These are phyloP conservation scores for Sisyra nigra DNA, from an alignment of 2,888 invertebrate genomes.

Conservation along the genomic window DNA sequence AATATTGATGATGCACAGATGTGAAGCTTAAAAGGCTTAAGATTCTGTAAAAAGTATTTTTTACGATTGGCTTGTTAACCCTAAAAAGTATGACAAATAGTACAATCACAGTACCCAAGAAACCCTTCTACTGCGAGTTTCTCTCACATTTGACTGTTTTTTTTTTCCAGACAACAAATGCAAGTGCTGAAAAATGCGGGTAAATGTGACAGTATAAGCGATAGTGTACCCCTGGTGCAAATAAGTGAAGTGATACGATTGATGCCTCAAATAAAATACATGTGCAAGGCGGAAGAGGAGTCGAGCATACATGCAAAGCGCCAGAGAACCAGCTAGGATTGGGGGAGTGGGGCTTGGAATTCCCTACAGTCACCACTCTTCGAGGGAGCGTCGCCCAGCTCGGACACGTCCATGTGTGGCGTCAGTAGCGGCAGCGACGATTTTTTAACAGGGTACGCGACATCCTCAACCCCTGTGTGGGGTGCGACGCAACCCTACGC, in stretches of 20 bases:
- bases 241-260: slow-evolving; percentile 69
- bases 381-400: neutral
- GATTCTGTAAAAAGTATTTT: too few species aligned
- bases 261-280: slow-evolving; percentile 78
- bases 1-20: too few species aligned
- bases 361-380: slow-evolving; percentile 7
- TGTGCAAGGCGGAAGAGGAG: slow-evolving; percentile 41
- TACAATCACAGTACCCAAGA: too few species aligned
- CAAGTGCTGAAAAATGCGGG: slow-evolving; percentile 60
- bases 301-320: slow-evolving; percentile 29
- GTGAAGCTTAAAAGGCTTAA: too few species aligned
- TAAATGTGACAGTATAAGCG: slow-evolving; percentile 52
- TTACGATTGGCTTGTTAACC: too few species aligned
- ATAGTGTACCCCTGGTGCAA: slow-evolving; percentile 63
- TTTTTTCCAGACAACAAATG: slow-evolving; percentile 45
- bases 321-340: slow-evolving; percentile 44
- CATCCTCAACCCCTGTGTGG: too few species aligned
- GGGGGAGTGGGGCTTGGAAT: slow-evolving; percentile 19
- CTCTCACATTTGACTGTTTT: too few species aligned
- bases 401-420: slow-evolving; percentile 1
- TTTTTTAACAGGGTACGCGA: too few species aligned
- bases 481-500: neutral
- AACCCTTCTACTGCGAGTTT: too few species aligned
- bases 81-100: too few species aligned
- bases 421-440: neutral